A percentile compares a stretch with the other conserved stretches of the same genome.
Evolutionary conservation across 2,888 invertebrate genomes (phyloP).

Genomic region (Adelphocoris suturalis): DNA sequence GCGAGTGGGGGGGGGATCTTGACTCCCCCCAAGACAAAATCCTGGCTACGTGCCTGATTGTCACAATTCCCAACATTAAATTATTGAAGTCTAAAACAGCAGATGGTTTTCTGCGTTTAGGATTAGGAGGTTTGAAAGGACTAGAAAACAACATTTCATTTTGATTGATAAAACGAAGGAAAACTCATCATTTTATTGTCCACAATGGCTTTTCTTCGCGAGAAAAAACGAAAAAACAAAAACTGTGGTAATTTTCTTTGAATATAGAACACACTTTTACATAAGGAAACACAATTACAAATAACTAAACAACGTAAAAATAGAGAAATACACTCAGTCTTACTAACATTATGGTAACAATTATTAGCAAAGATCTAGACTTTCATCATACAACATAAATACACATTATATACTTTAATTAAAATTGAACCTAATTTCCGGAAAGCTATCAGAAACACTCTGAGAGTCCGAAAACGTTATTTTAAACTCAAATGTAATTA

Average conservation of each 20-base stretch:
- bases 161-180: neutral
- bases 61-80: too few relatives aligned
- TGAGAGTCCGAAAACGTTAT: neutral
- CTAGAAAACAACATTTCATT: neutral
- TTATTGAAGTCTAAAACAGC: too few relatives aligned
- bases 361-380: neutral
- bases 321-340: neutral
- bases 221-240: neutral
- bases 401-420: neutral
- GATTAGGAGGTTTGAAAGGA: too few relatives aligned
- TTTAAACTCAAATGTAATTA: neutral
- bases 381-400: neutral
- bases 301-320: neutral
- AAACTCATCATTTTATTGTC: constrained; percentile 1
- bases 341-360: neutral
- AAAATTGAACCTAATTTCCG: neutral
- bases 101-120: too few relatives aligned
- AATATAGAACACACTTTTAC: neutral
- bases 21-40: too few relatives aligned
- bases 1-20: too few relatives aligned
- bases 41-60: too few relatives aligned
- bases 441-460: neutral
- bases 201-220: neutral
- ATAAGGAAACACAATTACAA: neutral
- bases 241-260: too few relatives aligned